These are phyloP conservation scores for Cheilosia urbana DNA, from an alignment of 2,888 invertebrate species.

Conservation along the genomic window DNA sequence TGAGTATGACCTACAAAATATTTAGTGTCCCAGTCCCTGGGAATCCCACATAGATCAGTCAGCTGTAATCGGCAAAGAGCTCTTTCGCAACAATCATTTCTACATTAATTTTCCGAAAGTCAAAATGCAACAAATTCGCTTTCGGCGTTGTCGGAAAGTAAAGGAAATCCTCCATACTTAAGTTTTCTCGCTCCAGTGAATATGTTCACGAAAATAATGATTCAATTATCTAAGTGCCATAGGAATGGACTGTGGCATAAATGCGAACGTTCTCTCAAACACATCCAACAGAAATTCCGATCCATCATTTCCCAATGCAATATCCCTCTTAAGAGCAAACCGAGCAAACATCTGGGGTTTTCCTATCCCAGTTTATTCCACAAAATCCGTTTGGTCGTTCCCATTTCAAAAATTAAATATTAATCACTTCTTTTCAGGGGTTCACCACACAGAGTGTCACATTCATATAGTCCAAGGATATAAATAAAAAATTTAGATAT, in stretches of 20 bases:
- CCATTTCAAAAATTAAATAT: conserved; percentile 68
- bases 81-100: too few relatives aligned
- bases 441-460: conserved; percentile 38
- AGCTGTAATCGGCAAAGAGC: too few relatives aligned
- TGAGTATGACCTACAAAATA: too few relatives aligned
- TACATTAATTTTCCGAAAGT: too few relatives aligned
- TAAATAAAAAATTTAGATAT: conserved; percentile 35
- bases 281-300: background rate
- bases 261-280: too few relatives aligned
- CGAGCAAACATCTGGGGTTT: conserved; percentile 7
- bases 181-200: background rate
- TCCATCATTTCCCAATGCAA: conserved; percentile 36
- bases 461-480: conserved; percentile 9
- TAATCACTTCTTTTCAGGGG: conserved; percentile 49
- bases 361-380: conserved; percentile 18
- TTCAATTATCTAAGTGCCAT: conserved; percentile 19
- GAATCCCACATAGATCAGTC: too few relatives aligned
- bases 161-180: too few relatives aligned
- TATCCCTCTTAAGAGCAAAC: conserved; percentile 8
- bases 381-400: conserved; percentile 58
- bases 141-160: too few relatives aligned
- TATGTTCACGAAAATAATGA: background rate
- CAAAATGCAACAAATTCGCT: too few relatives aligned
- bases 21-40: too few relatives aligned
- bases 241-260: background rate